These are phyloP conservation scores for Allygus modestus DNA, from an alignment of 2,888 invertebrate genomes.

Conservation along the genomic window DNA sequence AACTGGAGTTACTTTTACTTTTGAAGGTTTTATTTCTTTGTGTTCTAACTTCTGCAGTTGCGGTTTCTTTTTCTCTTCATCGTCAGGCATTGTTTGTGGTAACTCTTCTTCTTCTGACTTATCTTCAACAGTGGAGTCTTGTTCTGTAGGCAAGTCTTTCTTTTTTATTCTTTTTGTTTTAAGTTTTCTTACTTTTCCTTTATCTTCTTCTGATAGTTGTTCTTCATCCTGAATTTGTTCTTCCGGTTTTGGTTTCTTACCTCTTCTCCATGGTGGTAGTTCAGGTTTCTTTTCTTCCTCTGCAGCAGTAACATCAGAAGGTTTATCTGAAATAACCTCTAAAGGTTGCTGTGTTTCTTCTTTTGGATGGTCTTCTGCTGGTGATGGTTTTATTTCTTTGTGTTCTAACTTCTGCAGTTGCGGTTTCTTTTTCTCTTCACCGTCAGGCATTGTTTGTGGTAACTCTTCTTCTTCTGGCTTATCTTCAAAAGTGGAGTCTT, in stretches of 20 bases:
- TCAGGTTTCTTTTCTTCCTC: slow-evolving; percentile 3
- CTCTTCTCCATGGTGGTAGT: slow-evolving; percentile 49
- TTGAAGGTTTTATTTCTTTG: slow-evolving; percentile 66
- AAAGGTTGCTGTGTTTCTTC: not conserved
- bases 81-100: not conserved
- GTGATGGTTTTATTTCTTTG: slow-evolving; percentile 65
- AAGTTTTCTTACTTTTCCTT: slow-evolving; percentile 36
- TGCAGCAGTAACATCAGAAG: not conserved
- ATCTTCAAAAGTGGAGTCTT: not conserved
- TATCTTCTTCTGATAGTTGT: slow-evolving; percentile 9
- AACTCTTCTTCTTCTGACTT: slow-evolving; percentile 10
- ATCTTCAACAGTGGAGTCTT: slow-evolving; percentile 1
- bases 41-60: slow-evolving; percentile 63
- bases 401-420: slow-evolving; percentile 63
- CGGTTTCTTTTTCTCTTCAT: slow-evolving; percentile 29
- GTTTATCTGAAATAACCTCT: slow-evolving; percentile 1
- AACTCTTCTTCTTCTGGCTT: not conserved
- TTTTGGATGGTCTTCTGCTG: not conserved
- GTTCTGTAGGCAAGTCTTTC: not conserved
- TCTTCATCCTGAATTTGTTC: slow-evolving; percentile 16
- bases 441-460: not conserved
- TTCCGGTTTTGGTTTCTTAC: not conserved
- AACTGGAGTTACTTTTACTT: slow-evolving; percentile 66
- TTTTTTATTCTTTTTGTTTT: slow-evolving; percentile 49
- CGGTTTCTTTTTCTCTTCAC: slow-evolving; percentile 28